Percentiles rank a stretch among this genome's conserved stretches.
Evolutionary conservation across 1,140 invertebrate genomes (phyloP).

Genomic region (Eueides isabella): DNA sequence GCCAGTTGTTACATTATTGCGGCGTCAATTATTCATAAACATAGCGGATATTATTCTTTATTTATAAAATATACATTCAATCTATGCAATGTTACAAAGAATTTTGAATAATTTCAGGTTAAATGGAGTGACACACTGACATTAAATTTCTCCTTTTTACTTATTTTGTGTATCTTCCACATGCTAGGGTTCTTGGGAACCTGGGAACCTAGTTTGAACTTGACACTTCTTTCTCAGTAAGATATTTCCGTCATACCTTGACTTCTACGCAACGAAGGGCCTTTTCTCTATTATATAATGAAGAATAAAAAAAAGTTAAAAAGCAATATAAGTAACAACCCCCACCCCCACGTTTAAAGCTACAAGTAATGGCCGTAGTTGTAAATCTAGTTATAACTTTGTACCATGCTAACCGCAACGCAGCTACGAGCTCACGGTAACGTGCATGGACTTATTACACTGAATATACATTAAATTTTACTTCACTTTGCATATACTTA

Average conservation of each 20-base stretch:
- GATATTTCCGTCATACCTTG: too few relatives aligned
- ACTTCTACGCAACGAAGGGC: too few relatives aligned
- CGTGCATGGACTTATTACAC: neutral
- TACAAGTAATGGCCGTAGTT: conserved; percentile 1
- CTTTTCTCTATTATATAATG: neutral
- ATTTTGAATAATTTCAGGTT: too few relatives aligned
- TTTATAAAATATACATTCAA: too few relatives aligned
- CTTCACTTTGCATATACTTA: neutral
- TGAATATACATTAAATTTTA: neutral
- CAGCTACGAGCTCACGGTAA: neutral
- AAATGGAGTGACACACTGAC: too few relatives aligned
- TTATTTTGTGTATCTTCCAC: too few relatives aligned
- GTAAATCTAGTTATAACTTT: conserved; percentile 7
- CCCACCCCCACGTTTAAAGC: neutral
- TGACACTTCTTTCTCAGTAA: too few relatives aligned
- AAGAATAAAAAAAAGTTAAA: neutral
- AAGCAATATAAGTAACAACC: neutral
- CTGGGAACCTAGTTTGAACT: too few relatives aligned
- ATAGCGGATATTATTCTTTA: too few relatives aligned
- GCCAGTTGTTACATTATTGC: neutral
- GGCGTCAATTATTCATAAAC: neutral
- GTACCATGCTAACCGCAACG: neutral
- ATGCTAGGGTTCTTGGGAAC: too few relatives aligned
- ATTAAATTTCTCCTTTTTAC: too few relatives aligned
- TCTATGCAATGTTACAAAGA: too few relatives aligned